Evolutionary conservation across 2,888 invertebrate genomes (phyloP).

Genomic region (Hemistola chrysoprasaria): DNA sequence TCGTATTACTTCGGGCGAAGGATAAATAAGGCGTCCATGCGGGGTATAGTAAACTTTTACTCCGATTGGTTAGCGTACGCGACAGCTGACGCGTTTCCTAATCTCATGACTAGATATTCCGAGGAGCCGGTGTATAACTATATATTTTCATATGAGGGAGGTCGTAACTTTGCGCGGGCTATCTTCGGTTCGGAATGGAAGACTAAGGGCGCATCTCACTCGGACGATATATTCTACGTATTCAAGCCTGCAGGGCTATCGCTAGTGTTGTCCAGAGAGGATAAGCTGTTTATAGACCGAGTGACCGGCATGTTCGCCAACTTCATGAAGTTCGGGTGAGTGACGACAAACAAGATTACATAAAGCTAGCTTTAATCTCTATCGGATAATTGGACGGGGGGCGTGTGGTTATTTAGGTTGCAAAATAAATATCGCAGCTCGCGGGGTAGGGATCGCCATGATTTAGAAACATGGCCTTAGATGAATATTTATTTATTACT

Average conservation of each 20-base stretch:
- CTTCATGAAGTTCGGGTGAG: conserved; percentile 68
- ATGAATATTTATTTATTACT: too few relatives aligned
- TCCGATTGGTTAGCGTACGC: conserved; percentile 65
- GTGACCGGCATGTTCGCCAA: conserved; percentile 62
- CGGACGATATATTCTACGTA: conserved; percentile 69
- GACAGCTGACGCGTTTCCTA: conserved; percentile 51
- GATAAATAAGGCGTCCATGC: conserved; percentile 39
- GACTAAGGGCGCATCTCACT: conserved; percentile 55
- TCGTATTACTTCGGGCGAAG: conserved; percentile 53
- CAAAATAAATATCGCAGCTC: conserved; percentile 13
- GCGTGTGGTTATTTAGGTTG: conserved; percentile 15
- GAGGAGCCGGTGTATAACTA: conserved; percentile 60
- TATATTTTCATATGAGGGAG: conserved; percentile 61
- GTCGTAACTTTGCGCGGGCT: conserved; percentile 56
- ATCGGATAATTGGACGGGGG: conserved; percentile 20
- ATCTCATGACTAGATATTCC: conserved; percentile 48
- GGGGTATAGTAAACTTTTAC: conserved; percentile 50
- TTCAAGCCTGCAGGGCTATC: conserved; percentile 62
- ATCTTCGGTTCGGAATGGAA: conserved; percentile 39
- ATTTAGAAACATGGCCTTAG: too few relatives aligned
- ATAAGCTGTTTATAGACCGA: conserved; percentile 53
- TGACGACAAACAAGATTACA: conserved; percentile 29
- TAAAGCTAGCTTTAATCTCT: conserved; percentile 22
- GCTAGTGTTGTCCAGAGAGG: conserved; percentile 40
- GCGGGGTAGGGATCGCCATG: background rate